A percentile compares a stretch with the other conserved stretches of the same genome.
Evolutionary conservation across 35 echinoderm and acorn worm species (phyloP).

Genomic region (Holothuria glaberrima): DNA sequence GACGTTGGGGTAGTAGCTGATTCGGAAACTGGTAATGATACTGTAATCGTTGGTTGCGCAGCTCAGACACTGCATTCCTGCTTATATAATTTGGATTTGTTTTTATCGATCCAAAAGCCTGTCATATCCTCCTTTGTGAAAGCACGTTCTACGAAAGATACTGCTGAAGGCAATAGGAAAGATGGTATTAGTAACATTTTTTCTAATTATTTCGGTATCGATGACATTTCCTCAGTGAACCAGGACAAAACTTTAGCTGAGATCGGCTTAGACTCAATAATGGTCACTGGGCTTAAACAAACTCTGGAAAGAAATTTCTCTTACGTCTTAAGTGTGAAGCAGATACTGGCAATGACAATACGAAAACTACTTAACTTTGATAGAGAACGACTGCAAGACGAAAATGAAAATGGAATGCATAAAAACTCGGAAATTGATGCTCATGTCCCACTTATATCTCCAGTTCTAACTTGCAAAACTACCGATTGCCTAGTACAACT

Average conservation of each 20-base stretch:
- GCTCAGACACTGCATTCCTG: constrained; percentile 83
- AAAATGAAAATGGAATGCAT: background rate
- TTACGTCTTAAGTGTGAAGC: constrained; percentile 69
- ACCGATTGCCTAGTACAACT: constrained; percentile 43
- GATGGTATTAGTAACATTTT: constrained; percentile 64
- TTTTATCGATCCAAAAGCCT: constrained; percentile 65
- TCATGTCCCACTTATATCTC: constrained; percentile 60
- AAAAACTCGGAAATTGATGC: background rate
- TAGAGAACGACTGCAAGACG: background rate
- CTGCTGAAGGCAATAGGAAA: background rate
- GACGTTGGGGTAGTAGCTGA: constrained; percentile 89
- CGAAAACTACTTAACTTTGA: constrained; percentile 63
- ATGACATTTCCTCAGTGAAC: constrained; percentile 63
- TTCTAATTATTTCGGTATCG: constrained; percentile 81
- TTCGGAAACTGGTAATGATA: constrained; percentile 69
- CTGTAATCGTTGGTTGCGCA: constrained; percentile 61
- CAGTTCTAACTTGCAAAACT: background rate
- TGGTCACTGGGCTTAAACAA: constrained; percentile 86
- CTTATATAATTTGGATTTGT: constrained; percentile 70
- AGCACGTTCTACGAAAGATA: constrained; percentile 10
- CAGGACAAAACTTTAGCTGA: constrained; percentile 73
- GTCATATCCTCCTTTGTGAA: constrained; percentile 76
- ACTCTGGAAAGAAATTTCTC: constrained; percentile 83
- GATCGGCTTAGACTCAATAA: constrained; percentile 82
- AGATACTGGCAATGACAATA: constrained; percentile 70